Evolutionary conservation across 2,888 invertebrate species (phyloP).

Genomic region (Microchrysa polita): DNA sequence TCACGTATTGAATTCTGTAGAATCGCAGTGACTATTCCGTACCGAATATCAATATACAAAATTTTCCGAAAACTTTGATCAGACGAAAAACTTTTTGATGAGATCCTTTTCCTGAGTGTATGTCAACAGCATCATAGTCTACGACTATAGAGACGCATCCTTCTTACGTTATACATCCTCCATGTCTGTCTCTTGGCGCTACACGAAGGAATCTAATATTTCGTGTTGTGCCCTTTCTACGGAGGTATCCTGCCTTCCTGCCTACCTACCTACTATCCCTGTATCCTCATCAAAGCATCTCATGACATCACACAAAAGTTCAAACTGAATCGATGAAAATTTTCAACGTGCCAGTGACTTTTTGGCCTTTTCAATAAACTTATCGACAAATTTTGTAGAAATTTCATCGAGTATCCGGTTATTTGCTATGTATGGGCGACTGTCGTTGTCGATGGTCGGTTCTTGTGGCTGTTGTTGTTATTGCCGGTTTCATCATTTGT

Average conservation of each 20-base stretch:
- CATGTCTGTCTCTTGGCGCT: no score
- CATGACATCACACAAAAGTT: slow-evolving; percentile 17
- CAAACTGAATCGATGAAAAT: slow-evolving; percentile 28
- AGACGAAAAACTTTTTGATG: slow-evolving; percentile 42
- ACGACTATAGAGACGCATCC: no score
- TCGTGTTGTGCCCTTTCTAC: no score
- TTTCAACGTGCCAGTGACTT: slow-evolving; percentile 17
- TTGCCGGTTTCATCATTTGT: no score
- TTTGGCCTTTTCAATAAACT: slow-evolving; percentile 1
- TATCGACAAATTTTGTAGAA: not conserved
- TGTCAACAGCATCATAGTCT: no score
- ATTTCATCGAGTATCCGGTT: no score
- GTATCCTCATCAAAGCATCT: slow-evolving; percentile 1
- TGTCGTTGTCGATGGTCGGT: no score
- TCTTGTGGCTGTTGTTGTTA: not conserved
- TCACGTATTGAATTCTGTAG: slow-evolving; percentile 4
- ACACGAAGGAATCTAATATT: no score
- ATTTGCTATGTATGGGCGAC: no score
- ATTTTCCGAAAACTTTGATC: slow-evolving; percentile 37
- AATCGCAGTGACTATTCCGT: slow-evolving; percentile 17
- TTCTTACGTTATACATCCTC: no score
- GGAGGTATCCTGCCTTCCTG: no score
- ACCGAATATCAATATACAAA: slow-evolving; percentile 26
- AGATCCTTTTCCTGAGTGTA: slow-evolving; percentile 27
- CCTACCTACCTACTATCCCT: not conserved